phyloP scores from a whole-genome alignment of 2,797 vertebrate species.

The Crossoptilon crossoptilon region DNA sequence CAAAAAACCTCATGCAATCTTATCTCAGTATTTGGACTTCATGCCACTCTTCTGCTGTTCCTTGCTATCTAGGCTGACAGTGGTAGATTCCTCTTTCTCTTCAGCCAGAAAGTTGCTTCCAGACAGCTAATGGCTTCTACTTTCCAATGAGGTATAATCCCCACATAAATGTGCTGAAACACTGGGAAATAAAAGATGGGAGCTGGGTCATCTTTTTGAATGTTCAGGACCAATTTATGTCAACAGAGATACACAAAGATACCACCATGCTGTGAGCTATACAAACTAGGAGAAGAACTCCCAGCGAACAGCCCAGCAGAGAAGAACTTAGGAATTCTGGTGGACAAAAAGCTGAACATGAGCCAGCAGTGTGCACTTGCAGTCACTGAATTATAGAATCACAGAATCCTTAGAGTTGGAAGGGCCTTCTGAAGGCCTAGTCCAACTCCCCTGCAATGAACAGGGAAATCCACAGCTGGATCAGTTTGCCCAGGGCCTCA shows the following conservation, averaged over 20 bases:
- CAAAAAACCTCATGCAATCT: background rate
- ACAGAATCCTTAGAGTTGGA: no score
- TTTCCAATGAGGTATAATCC: background rate
- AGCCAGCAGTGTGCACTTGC: no score
- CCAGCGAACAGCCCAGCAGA: no score
- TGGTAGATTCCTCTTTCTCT: slow-evolving; percentile 33
- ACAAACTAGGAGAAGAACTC: no score
- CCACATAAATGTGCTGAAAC: background rate
- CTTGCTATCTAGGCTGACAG: slow-evolving; percentile 33
- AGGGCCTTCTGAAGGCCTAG: no score
- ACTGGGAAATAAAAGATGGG: background rate
- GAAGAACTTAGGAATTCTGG: no score
- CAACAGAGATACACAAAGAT: background rate
- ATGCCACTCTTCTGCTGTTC: background rate
- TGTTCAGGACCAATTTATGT: background rate
- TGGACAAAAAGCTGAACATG: no score
- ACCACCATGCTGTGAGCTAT: background rate
- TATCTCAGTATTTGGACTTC: background rate
- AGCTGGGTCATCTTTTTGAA: background rate
- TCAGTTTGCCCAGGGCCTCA: no score
- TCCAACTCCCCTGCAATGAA: no score
- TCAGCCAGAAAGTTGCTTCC: slow-evolving; percentile 7
- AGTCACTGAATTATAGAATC: no score
- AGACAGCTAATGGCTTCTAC: background rate
- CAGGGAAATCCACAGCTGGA: no score